These are phyloP conservation scores for Sebastes iracundus DNA, from an alignment of 2,797 vertebrate species.

Conservation along the genomic window DNA sequence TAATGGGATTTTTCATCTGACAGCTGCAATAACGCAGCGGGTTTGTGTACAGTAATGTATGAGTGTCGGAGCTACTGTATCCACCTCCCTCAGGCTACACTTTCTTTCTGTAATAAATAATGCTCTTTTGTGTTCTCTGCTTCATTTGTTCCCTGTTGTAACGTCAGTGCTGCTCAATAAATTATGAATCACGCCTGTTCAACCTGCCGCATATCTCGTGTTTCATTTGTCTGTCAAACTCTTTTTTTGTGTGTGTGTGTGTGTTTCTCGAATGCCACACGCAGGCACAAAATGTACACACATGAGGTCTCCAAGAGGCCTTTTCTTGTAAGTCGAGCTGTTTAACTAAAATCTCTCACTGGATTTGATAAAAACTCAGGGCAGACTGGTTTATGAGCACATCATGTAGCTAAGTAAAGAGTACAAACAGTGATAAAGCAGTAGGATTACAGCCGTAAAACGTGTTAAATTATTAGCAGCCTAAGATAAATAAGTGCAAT, in stretches of 20 bases:
- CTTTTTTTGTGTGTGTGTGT: neutral
- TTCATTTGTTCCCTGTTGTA: slow-evolving; percentile 77
- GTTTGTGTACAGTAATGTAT: slow-evolving; percentile 63
- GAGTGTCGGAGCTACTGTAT: slow-evolving; percentile 56
- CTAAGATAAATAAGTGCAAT: neutral
- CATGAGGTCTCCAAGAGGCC: neutral
- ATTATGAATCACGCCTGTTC: slow-evolving; percentile 71
- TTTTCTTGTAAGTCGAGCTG: neutral
- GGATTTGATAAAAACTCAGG: slow-evolving; percentile 1
- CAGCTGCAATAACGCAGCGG: slow-evolving; percentile 37
- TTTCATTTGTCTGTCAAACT: slow-evolving; percentile 70
- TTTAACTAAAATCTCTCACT: slow-evolving; percentile 25
- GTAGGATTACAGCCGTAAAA: slow-evolving; percentile 1
- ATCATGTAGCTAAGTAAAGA: neutral
- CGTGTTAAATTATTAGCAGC: neutral
- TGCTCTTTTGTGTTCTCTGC: slow-evolving; percentile 75
- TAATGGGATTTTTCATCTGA: slow-evolving; percentile 49
- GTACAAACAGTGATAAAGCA: neutral
- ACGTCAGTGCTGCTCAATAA: slow-evolving; percentile 75
- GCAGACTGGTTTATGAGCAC: neutral
- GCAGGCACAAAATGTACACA: neutral
- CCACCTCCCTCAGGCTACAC: slow-evolving; percentile 51
- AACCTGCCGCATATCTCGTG: slow-evolving; percentile 65
- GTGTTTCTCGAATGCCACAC: slow-evolving; percentile 29
- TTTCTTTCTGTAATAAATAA: slow-evolving; percentile 78